Evolutionary conservation across 2,113 vertebrate genomes (phyloP).

Genomic region (Halcyon senegalensis): DNA sequence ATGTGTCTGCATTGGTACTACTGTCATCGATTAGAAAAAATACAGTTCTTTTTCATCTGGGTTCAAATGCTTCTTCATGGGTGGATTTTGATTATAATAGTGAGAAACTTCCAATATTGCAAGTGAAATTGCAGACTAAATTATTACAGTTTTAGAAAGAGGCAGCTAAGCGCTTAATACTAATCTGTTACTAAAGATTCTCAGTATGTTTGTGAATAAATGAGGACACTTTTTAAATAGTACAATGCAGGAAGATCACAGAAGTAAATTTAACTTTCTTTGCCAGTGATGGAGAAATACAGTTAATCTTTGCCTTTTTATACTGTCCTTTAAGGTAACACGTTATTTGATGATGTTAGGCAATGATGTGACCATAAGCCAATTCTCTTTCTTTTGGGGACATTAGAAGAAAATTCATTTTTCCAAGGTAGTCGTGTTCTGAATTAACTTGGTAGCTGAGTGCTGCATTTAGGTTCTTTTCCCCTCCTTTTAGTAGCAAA

Average conservation of each 20-base stretch:
- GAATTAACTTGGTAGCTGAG: not conserved
- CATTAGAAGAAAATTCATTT: not conserved
- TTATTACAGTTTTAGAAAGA: conserved; percentile 42
- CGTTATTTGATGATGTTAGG: not conserved
- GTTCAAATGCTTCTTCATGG: conserved; percentile 36
- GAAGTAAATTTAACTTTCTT: not conserved
- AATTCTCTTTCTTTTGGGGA: not conserved
- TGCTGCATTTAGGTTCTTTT: not conserved
- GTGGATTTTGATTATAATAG: conserved; percentile 42
- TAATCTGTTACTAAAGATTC: not conserved
- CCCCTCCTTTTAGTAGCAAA: not conserved
- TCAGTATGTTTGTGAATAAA: conserved; percentile 3
- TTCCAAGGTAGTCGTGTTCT: not conserved
- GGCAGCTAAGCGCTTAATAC: not conserved
- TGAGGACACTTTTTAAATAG: not conserved
- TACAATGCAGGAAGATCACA: not conserved
- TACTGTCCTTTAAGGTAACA: not conserved
- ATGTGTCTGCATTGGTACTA: conserved; percentile 18
- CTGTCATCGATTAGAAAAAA: conserved; percentile 59
- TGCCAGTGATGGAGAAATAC: not conserved
- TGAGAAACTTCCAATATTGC: conserved; percentile 43
- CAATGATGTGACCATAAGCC: not conserved
- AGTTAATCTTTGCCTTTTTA: not conserved
- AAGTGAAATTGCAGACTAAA: conserved; percentile 57
- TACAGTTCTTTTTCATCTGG: conserved; percentile 26